Percentiles rank a stretch among this genome's conserved stretches.
Evolutionary conservation across 2,113 vertebrate genomes (phyloP).

Genomic region (Noctilio leporinus): DNA sequence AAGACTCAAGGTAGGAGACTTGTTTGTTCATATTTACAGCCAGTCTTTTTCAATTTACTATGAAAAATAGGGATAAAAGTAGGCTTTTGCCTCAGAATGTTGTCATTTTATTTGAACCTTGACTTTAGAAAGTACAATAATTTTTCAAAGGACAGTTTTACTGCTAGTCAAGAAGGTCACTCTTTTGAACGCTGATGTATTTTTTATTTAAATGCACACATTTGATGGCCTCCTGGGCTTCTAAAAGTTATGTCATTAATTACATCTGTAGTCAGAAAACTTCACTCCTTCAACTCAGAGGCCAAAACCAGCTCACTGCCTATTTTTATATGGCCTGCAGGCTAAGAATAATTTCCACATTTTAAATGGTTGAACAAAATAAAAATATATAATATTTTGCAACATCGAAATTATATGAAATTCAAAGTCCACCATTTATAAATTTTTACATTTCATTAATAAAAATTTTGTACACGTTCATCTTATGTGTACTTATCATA

Average conservation of each 20-base stretch:
- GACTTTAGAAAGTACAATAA: not conserved
- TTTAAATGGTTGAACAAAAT: not conserved
- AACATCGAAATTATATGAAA: not conserved
- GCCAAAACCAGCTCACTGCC: not conserved
- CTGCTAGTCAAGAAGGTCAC: not conserved
- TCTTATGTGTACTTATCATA: not conserved
- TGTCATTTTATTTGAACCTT: not conserved
- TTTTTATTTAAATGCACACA: not conserved
- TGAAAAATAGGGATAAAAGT: not conserved
- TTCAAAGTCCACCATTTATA: not conserved
- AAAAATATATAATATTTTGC: not conserved
- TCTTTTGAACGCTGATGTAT: not conserved
- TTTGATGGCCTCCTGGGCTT: not conserved
- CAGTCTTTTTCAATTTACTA: not conserved
- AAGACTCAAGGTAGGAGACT: not conserved
- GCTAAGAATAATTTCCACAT: not conserved
- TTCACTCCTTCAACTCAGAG: not conserved
- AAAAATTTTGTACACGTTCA: not conserved
- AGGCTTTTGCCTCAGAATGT: not conserved
- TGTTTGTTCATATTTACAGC: not conserved
- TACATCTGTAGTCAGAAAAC: not conserved
- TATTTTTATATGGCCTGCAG: not conserved
- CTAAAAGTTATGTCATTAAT: not conserved
- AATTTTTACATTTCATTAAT: not conserved
- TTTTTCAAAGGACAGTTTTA: constrained; percentile 20